These are phyloP conservation scores for Platorchestia sp. DNA, from an alignment of 1,140 invertebrate genomes.

Conservation along the genomic window DNA sequence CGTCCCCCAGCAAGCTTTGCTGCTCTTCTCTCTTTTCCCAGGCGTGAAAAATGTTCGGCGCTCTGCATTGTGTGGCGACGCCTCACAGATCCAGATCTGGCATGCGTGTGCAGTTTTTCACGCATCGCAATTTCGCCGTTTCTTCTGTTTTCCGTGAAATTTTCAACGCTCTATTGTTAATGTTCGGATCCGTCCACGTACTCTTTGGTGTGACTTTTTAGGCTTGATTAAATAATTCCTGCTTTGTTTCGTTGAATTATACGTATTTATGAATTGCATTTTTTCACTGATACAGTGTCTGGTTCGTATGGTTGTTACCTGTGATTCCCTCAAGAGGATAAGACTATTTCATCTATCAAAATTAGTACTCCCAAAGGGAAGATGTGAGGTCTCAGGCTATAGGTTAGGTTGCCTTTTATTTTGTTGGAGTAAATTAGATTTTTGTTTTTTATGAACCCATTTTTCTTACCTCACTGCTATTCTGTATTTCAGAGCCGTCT, in stretches of 20 bases:
- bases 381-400: no score
- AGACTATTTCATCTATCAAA: no score
- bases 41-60: not conserved
- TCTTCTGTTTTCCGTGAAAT: not conserved
- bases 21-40: not conserved
- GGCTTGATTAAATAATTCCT: not conserved
- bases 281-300: not conserved
- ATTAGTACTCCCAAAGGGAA: no score
- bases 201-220: not conserved
- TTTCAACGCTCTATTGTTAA: not conserved
- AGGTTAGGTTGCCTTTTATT: no score
- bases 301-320: not conserved
- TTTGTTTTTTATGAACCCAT: not conserved
- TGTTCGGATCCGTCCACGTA: not conserved
- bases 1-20: not conserved
- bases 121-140: not conserved
- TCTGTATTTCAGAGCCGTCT: not conserved
- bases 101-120: constrained; percentile 17
- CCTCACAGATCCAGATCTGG: not conserved
- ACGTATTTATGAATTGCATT: not conserved
- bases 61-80: constrained; percentile 10
- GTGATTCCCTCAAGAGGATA: no score
- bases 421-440: no score
- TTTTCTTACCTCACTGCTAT: not conserved
- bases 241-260: not conserved